Evolutionary conservation across 1,140 invertebrate genomes (phyloP).

Genomic region (Cyclargus thomasi): DNA sequence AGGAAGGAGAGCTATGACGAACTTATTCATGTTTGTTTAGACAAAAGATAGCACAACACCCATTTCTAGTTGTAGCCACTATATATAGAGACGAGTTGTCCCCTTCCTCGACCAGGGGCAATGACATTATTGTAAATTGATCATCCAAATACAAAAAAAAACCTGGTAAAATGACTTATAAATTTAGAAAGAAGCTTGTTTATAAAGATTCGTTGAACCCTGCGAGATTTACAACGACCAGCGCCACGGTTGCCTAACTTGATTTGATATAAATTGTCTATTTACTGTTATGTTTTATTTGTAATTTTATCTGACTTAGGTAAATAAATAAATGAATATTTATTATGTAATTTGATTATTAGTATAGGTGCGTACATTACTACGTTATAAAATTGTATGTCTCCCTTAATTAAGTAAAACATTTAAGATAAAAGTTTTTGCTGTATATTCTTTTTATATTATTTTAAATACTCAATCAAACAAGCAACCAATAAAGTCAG

Average conservation of each 20-base stretch:
- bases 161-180: neutral
- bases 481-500: too few species aligned
- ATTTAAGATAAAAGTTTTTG: too few species aligned
- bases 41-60: neutral
- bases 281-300: neutral
- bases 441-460: too few species aligned
- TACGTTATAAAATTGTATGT: too few species aligned
- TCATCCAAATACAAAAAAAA: neutral
- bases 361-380: too few species aligned
- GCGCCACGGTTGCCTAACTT: neutral
- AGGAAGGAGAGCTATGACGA: neutral
- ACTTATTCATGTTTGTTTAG: constrained; percentile 8
- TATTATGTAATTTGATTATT: too few species aligned
- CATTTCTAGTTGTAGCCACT: neutral
- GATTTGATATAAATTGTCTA: neutral
- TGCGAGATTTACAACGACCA: neutral
- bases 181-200: constrained; percentile 1
- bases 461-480: neutral
- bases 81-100: neutral
- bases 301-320: neutral
- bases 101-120: neutral
- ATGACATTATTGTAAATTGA: constrained; percentile 5
- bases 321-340: neutral
- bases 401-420: too few species aligned
- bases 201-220: constrained; percentile 1